Base-by-base conservation (phyloP, 2,888 invertebrate species). In the Lasioglossum marginatum region DNA sequence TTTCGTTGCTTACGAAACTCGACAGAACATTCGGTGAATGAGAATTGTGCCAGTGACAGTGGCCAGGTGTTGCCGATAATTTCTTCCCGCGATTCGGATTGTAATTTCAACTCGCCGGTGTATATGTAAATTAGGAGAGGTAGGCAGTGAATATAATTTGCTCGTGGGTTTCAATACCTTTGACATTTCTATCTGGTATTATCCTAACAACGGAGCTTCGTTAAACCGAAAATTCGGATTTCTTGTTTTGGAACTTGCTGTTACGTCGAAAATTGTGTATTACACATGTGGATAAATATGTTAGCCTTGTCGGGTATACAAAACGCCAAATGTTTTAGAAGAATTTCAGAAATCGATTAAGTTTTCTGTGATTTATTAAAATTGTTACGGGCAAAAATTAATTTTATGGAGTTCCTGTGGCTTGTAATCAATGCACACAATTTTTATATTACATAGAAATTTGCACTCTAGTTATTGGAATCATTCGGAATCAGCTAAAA, bases 101-200 rank as follows among this genome's bases (percentile, higher is more conserved):
- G 70, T 70, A 70, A 70, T 70, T 70, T 34, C 34, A 37, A 23
- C 23, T 37, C 23, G 34, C 23, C 37, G 6, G n/a, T 40, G 37
- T 71, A 71, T 40, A 71, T 71, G 70, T 71, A 71, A 71, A 37
- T 71, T 71, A 43, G 14, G 14, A 12, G 70, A n/a, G 37, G 70
- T 71, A 40, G 37, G n/a, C 37, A 40, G 70, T 71, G 40, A 40
- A 71, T 37, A n/a, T n/a, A 71, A 37, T 71, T 71, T 23, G 34
- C 23, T 37, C 23, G 34, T 23, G 31, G 66, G 23, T 68, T 68
- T 34, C 66, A 23, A 63, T 31, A 31, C 63, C 63, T 31, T 16
- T 16, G 63, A 34, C 66, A 34, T 68, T 68, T 68, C 66, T 34
- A 68, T 23, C 34, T 10, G 66, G 31, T 31, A 63, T 63, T 63